Evolutionary conservation across 2,113 vertebrate species (phyloP).

Genomic region (Sebastes schlegelii): DNA sequence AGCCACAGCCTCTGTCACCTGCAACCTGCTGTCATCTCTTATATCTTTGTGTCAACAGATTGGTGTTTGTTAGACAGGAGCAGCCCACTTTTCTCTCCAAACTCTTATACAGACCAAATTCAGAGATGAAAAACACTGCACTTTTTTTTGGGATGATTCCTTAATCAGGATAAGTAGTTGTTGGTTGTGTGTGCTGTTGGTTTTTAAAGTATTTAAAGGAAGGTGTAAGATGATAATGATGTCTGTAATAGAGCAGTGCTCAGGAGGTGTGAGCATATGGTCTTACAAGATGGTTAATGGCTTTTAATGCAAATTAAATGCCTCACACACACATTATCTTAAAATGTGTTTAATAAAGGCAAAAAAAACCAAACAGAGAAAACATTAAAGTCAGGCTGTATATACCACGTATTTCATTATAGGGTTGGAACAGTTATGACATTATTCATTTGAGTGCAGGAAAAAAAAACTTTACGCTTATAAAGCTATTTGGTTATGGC

Average conservation of each 20-base stretch:
- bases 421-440: constrained; percentile 40
- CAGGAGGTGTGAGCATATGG: constrained; percentile 63
- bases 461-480: constrained; percentile 3
- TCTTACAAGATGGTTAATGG: constrained; percentile 87
- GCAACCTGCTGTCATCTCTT: constrained; percentile 16
- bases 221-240: not conserved
- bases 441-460: constrained; percentile 27
- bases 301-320: not conserved
- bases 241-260: constrained; percentile 35
- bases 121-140: not conserved
- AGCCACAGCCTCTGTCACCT: constrained; percentile 37
- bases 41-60: constrained; percentile 37
- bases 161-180: constrained; percentile 31
- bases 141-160: not conserved
- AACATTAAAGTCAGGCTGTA: constrained; percentile 36
- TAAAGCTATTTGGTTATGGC: constrained; percentile 6
- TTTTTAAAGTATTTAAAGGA: constrained; percentile 17
- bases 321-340: no score
- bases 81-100: constrained; percentile 3
- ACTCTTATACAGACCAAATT: not conserved
- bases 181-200: constrained; percentile 33
- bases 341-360: constrained; percentile 12
- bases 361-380: constrained; percentile 24
- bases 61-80: not conserved
- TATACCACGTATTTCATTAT: constrained; percentile 43